Conservation (phyloP, 2,888 invertebrate species). For the Hypomecis atomaria region DNA sequence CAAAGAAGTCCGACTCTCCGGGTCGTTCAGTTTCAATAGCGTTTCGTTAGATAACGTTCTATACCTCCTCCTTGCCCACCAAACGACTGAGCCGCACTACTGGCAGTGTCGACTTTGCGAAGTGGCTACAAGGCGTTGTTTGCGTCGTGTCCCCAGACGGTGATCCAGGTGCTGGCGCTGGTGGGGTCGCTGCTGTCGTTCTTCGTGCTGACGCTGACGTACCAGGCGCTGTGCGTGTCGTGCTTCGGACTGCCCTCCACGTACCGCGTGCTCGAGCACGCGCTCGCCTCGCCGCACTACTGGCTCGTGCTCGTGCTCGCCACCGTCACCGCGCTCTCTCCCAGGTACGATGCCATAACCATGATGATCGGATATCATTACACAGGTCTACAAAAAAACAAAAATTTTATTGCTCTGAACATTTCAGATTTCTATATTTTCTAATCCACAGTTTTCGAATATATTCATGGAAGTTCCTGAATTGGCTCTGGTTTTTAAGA, state of each 20-base stretch:
- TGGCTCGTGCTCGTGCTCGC: constrained; percentile 93
- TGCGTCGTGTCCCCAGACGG: constrained; percentile 86
- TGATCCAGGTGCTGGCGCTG: constrained; percentile 92
- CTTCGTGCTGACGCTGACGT: constrained; percentile 92
- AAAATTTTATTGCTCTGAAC: too few relatives aligned
- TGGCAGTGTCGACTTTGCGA: neutral
- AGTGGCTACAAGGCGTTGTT: neutral
- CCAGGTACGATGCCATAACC: constrained; percentile 85
- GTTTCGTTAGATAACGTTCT: too few relatives aligned
- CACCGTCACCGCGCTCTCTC: constrained; percentile 91
- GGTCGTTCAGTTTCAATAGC: too few relatives aligned
- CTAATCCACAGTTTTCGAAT: too few relatives aligned
- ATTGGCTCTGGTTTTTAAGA: too few relatives aligned
- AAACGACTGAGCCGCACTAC: too few relatives aligned
- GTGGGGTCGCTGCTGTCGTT: constrained; percentile 91
- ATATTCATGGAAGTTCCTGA: too few relatives aligned
- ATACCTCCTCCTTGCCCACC: too few relatives aligned
- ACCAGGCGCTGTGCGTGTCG: constrained; percentile 92
- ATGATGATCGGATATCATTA: too few relatives aligned
- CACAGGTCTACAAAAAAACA: too few relatives aligned
- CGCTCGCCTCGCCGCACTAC: constrained; percentile 89
- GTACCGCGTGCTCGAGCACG: constrained; percentile 93
- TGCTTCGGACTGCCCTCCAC: constrained; percentile 94
- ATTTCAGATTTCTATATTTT: too few relatives aligned
- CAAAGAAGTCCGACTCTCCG: too few relatives aligned